phyloP scores from a whole-genome alignment of 2,888 invertebrate species.

The Chromoteleia sp. region DNA sequence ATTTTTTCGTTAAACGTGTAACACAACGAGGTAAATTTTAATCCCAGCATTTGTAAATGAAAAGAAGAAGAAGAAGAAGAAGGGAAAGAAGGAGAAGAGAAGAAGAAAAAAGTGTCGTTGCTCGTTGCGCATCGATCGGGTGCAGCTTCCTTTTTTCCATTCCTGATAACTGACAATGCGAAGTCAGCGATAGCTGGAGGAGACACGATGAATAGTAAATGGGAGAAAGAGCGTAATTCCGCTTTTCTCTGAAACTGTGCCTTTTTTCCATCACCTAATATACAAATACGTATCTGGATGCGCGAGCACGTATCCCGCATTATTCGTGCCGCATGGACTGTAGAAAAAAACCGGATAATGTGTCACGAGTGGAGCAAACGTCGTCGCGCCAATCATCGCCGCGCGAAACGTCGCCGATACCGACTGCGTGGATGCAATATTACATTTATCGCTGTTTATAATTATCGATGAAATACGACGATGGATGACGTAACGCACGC shows the following conservation, averaged over 20 bases:
- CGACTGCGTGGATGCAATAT: slow-evolving; percentile 24
- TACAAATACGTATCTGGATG: slow-evolving; percentile 43
- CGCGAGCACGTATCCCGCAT: slow-evolving; percentile 7
- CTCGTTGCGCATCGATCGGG: slow-evolving; percentile 35
- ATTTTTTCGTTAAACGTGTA: no score
- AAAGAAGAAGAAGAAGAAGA: not conserved
- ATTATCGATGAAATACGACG: slow-evolving; percentile 4
- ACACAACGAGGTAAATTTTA: slow-evolving; percentile 43
- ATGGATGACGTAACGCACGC: not conserved
- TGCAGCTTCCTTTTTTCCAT: slow-evolving; percentile 41
- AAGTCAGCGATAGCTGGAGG: slow-evolving; percentile 50
- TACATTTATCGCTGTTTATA: slow-evolving; percentile 26
- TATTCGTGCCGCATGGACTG: not conserved
- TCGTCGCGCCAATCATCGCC: not conserved
- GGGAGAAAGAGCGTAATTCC: slow-evolving; percentile 50
- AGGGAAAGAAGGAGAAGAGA: no score
- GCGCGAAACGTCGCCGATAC: not conserved
- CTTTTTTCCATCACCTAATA: slow-evolving; percentile 45
- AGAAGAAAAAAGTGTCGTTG: slow-evolving; percentile 1
- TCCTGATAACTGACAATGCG: slow-evolving; percentile 57
- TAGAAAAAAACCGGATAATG: slow-evolving; percentile 14
- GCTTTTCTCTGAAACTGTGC: slow-evolving; percentile 47
- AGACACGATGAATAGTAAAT: slow-evolving; percentile 47
- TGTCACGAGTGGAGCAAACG: slow-evolving; percentile 12
- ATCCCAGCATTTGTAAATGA: slow-evolving; percentile 19